These are phyloP conservation scores for Eidolon dupreanum DNA, from an alignment of 2,797 vertebrate genomes.

Conservation along the genomic window DNA sequence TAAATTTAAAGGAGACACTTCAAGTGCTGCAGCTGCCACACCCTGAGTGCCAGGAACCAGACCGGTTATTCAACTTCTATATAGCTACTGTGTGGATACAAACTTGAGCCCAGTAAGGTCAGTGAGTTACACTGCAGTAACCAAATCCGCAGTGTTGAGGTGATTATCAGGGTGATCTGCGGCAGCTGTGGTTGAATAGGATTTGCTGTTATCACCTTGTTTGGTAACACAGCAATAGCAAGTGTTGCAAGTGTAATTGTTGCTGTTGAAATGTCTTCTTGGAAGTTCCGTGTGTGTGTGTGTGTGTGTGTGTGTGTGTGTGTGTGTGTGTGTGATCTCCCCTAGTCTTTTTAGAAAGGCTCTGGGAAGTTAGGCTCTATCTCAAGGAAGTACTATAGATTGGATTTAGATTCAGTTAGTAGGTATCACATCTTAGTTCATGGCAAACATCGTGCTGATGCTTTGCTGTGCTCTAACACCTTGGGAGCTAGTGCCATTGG, in stretches of 20 bases:
- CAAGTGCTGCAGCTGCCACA: conserved; percentile 30
- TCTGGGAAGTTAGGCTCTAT: conserved; percentile 39
- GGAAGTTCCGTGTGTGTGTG: neutral
- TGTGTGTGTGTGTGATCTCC: neutral
- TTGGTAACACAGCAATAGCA: conserved; percentile 38
- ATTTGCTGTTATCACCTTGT: conserved; percentile 57
- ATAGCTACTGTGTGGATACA: conserved; percentile 16
- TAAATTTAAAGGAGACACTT: conserved; percentile 1
- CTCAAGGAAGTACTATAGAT: neutral
- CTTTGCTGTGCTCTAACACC: neutral
- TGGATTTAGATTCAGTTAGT: neutral
- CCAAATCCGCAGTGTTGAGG: neutral
- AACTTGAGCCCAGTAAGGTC: conserved; percentile 38
- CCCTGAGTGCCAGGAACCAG: conserved; percentile 35
- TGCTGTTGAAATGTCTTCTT: conserved; percentile 48
- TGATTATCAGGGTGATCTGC: conserved; percentile 52
- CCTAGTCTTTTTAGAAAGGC: neutral
- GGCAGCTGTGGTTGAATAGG: conserved; percentile 7
- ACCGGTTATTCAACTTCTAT: conserved; percentile 60
- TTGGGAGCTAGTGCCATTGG: neutral
- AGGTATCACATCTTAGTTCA: neutral
- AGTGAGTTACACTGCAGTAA: conserved; percentile 50
- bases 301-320: neutral
- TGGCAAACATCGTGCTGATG: neutral
- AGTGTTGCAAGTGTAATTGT: conserved; percentile 40